Percentiles rank a stretch among this genome's conserved stretches.
Conservation (phyloP, 1,140 invertebrate species). For the Coptotermes formosanus region DNA sequence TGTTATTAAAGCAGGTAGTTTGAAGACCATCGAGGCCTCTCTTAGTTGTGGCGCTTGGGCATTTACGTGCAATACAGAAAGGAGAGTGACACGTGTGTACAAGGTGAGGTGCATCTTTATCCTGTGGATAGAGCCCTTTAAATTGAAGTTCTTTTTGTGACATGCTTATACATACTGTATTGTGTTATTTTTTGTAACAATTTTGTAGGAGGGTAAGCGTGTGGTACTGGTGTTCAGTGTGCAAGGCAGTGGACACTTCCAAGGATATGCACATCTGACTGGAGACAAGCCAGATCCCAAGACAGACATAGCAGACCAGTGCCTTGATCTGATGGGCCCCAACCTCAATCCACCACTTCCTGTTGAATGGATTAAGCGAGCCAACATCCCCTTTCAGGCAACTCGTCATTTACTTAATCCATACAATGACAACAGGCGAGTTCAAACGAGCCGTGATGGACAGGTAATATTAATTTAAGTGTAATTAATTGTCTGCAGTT, state of each 20-base stretch:
- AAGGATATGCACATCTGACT: slow-evolving; percentile 53
- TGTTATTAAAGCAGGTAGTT: slow-evolving; percentile 52
- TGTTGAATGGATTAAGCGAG: slow-evolving; percentile 54
- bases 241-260: slow-evolving; percentile 55
- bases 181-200: neutral
- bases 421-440: slow-evolving; percentile 54
- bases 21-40: slow-evolving; percentile 51
- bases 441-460: slow-evolving; percentile 54
- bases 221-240: slow-evolving; percentile 55
- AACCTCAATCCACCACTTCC: slow-evolving; percentile 37
- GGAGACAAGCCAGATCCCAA: slow-evolving; percentile 38
- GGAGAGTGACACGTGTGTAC: slow-evolving; percentile 49
- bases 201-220: slow-evolving; percentile 49
- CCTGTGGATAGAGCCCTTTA: too few relatives aligned
- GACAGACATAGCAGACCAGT: slow-evolving; percentile 44
- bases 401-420: slow-evolving; percentile 52
- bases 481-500: too few relatives aligned
- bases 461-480: slow-evolving; percentile 45
- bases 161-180: neutral
- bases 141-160: too few relatives aligned
- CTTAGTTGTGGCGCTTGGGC: slow-evolving; percentile 50
- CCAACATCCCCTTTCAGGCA: slow-evolving; percentile 52
- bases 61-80: slow-evolving; percentile 49
- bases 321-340: slow-evolving; percentile 46
- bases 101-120: slow-evolving; percentile 44